Base-by-base conservation (phyloP, 2,888 invertebrate genomes). In the Polyommatus icarus region DNA sequence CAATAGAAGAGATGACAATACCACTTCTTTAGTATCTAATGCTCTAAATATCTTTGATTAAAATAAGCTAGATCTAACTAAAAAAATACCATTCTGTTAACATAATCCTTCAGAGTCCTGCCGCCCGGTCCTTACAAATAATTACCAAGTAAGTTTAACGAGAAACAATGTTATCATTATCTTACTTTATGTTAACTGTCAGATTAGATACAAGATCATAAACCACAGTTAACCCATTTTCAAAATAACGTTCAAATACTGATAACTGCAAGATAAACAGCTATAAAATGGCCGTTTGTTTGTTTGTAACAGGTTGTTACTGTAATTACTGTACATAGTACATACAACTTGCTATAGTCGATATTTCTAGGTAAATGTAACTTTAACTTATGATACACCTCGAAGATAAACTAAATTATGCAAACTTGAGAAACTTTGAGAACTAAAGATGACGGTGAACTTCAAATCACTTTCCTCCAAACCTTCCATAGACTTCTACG, bases 121-220 rank as follows among this genome's bases (percentile, higher is more conserved):
- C 50, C 50, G 10, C 50, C 10, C 8, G 10, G 50, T 50, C 12
- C 50, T 15, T 15, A 50, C 57, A 59, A n/a, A 15, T 59, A 59
- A n/a, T 67, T 67, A 67, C 67, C 29, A 29, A 67, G 24, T 67
- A 29, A 67, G 4, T 29, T 50, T 67, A 67, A 67, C 67, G 20
- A 73, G 72, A 40, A 36, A 75, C 54, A 75, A 75, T 54, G 75
- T 75, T 75, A 75, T 75, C 75, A 29, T 75, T 75, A 50, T 75
- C 50, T 75, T 54, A 75, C 75, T 15, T 20, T 18, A 71, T 40
- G 32, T 71, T 29, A 36, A 40, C 72, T 46, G 71, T 46, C 73
- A 73, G 50, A 75, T 73, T 50, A 75, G 75, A 75, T 50, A 75
- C 40, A 73, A 24, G 67, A 67, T 24, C 50, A 73, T 75, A 75